These are phyloP conservation scores for Belgica antarctica DNA, from an alignment of 2,888 invertebrate species.

Conservation along the genomic window DNA sequence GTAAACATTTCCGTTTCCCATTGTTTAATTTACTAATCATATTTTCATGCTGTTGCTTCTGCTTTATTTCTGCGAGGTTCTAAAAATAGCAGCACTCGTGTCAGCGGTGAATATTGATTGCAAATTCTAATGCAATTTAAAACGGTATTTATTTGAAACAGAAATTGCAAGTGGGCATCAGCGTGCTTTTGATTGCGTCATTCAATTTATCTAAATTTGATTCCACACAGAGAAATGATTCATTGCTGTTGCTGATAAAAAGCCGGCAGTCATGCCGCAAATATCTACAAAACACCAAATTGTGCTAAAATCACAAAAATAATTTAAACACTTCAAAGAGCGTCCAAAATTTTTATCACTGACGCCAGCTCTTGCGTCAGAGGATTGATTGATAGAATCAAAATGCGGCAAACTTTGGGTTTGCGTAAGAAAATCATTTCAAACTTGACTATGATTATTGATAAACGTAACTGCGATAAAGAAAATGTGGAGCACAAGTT, in stretches of 20 bases:
- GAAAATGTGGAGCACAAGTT: not conserved
- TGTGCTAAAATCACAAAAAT: too few relatives aligned
- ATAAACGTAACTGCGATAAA: not conserved
- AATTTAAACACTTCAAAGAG: too few relatives aligned
- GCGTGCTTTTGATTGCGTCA: too few relatives aligned
- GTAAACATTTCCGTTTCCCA: not conserved
- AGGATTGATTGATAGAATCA: not conserved
- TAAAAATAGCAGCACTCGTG: not conserved
- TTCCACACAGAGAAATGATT: too few relatives aligned
- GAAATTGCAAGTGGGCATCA: too few relatives aligned
- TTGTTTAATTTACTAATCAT: constrained; percentile 19
- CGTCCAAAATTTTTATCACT: too few relatives aligned
- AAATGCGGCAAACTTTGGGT: not conserved
- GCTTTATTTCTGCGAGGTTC: too few relatives aligned
- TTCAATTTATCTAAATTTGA: too few relatives aligned
- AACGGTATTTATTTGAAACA: too few relatives aligned
- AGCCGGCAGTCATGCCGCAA: too few relatives aligned
- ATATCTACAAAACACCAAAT: too few relatives aligned
- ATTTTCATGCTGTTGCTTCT: constrained; percentile 9
- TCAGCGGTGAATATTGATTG: not conserved
- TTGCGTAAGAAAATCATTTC: not conserved
- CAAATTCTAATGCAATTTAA: not conserved
- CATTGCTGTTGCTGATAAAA: too few relatives aligned
- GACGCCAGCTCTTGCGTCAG: not conserved
- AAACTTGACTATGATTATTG: not conserved